A percentile compares a stretch with the other conserved stretches of the same genome.
phyloP scores from a whole-genome alignment of 2,888 invertebrate species.

The Yponomeuta plumbellus region DNA sequence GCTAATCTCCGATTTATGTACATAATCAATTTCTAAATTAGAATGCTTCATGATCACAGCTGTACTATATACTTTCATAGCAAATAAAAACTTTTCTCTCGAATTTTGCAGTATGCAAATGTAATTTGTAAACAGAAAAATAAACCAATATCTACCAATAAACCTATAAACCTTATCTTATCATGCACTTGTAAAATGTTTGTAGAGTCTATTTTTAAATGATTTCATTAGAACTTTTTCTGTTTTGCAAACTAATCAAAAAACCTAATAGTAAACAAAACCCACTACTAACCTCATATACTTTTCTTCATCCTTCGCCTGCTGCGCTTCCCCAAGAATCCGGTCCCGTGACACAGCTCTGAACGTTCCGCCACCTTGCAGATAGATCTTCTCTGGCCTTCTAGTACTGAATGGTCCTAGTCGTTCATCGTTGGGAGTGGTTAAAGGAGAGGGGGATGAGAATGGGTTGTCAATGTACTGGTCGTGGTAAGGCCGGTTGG shows the following conservation, averaged over 20 bases:
- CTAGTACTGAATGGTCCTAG: slow-evolving; percentile 51
- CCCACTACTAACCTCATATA: slow-evolving; percentile 53
- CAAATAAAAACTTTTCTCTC: too few relatives aligned
- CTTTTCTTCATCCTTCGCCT: slow-evolving; percentile 60
- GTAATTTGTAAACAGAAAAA: too few relatives aligned
- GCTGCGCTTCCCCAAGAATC: slow-evolving; percentile 57
- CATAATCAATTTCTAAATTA: too few relatives aligned
- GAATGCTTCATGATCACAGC: too few relatives aligned
- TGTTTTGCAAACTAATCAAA: not conserved
- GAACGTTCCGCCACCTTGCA: slow-evolving; percentile 70
- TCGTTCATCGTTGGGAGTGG: slow-evolving; percentile 68
- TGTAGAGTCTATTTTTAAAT: too few relatives aligned
- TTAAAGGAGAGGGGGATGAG: slow-evolving; percentile 69
- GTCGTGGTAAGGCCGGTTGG: slow-evolving; percentile 59
- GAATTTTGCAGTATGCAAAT: too few relatives aligned
- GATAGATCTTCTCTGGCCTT: slow-evolving; percentile 64
- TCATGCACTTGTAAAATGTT: too few relatives aligned
- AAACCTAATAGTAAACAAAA: not conserved
- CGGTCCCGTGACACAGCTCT: slow-evolving; percentile 64
- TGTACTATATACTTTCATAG: too few relatives aligned
- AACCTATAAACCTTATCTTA: too few relatives aligned
- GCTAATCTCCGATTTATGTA: too few relatives aligned
- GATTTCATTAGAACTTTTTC: too few relatives aligned
- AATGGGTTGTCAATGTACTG: slow-evolving; percentile 72
- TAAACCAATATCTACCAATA: too few relatives aligned